Conservation (phyloP, 1,140 invertebrate genomes). For the Solenopsis fugax region DNA sequence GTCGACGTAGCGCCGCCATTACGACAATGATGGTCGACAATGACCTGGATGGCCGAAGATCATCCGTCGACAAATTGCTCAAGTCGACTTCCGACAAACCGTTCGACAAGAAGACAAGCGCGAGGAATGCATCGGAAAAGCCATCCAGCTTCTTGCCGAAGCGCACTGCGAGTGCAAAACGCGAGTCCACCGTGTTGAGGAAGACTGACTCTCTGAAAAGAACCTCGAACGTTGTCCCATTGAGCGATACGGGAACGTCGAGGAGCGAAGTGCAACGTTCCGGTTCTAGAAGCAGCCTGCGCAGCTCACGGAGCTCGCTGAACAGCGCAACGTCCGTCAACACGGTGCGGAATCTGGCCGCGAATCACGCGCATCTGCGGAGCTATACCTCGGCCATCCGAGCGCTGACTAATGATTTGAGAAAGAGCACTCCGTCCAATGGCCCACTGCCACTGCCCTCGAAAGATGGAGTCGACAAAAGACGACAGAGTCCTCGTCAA, state of each 20-base stretch:
- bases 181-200: constrained; percentile 70
- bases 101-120: constrained; percentile 53
- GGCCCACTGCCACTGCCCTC: constrained; percentile 68
- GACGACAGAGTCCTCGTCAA: constrained; percentile 71
- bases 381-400: constrained; percentile 84
- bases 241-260: not conserved
- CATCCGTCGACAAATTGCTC: constrained; percentile 15
- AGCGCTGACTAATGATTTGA: constrained; percentile 83
- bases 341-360: constrained; percentile 90
- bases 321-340: constrained; percentile 93
- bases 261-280: constrained; percentile 88
- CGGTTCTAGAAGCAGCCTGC: constrained; percentile 91
- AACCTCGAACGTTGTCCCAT: not conserved
- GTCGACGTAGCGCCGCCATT: not conserved
- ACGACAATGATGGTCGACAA: not conserved
- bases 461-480: constrained; percentile 84
- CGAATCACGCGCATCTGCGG: constrained; percentile 79
- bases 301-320: constrained; percentile 93
- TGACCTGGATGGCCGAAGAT: not conserved
- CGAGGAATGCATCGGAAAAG: constrained; percentile 62
- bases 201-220: constrained; percentile 72
- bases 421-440: constrained; percentile 75
- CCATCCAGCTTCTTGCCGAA: constrained; percentile 82
- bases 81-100: constrained; percentile 14
- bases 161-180: constrained; percentile 77